These are phyloP conservation scores for Lasius platythorax DNA, from an alignment of 2,888 invertebrate genomes.

Conservation along the genomic window DNA sequence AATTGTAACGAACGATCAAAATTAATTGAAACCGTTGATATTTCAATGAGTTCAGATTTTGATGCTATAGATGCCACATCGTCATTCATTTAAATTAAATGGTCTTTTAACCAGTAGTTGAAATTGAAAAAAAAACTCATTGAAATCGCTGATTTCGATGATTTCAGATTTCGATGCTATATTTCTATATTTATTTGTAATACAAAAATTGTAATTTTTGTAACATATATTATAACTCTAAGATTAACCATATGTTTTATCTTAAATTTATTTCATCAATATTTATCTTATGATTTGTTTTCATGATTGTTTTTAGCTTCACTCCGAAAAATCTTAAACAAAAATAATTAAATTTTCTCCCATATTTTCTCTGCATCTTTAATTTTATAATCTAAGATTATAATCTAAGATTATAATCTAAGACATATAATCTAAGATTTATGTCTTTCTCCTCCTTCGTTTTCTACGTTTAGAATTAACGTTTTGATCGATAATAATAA, in stretches of 20 bases:
- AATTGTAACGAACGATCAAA: neutral
- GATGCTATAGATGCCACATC: neutral
- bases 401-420: neutral
- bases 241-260: neutral
- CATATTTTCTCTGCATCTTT: neutral
- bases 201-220: neutral
- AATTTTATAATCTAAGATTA: neutral
- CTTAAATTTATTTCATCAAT: neutral
- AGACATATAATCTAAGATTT: neutral
- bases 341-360: neutral
- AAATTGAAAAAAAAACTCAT: neutral
- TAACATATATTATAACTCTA: neutral
- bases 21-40: neutral
- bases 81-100: slow-evolving; percentile 23
- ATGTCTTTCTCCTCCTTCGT: neutral
- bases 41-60: slow-evolving; percentile 18
- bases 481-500: neutral
- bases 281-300: neutral
- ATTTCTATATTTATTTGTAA: neutral
- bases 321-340: neutral
- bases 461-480: slow-evolving; percentile 1
- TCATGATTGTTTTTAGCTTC: neutral
- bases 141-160: neutral
- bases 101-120: slow-evolving; percentile 11
- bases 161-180: slow-evolving; percentile 21